Percentiles rank a stretch among this genome's conserved stretches.
These are phyloP conservation scores for Gila robusta DNA, from an alignment of 2,797 vertebrate species.

Conservation along the genomic window DNA sequence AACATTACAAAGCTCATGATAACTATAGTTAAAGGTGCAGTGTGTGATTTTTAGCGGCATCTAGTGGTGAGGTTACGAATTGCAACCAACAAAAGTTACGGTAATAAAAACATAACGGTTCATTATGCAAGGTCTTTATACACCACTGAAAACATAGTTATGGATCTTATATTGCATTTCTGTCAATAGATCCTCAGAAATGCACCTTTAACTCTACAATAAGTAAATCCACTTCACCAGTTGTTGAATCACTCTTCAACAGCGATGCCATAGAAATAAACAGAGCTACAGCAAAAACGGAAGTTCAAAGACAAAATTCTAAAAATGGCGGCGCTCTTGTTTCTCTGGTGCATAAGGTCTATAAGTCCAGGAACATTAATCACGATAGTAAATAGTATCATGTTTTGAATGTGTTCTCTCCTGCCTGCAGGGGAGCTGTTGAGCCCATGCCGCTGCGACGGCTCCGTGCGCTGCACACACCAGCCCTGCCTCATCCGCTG, in stretches of 20 bases:
- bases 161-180: no score
- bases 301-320: no score
- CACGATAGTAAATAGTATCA: not conserved
- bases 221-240: not conserved
- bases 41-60: no score
- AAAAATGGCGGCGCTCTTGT: not conserved
- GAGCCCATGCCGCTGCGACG: slow-evolving; percentile 84
- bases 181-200: no score
- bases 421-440: slow-evolving; percentile 77
- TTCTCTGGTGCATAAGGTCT: not conserved
- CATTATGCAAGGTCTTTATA: no score
- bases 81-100: no score
- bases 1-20: not conserved
- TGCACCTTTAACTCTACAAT: not conserved
- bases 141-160: no score
- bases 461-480: slow-evolving; percentile 85
- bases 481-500: slow-evolving; percentile 87
- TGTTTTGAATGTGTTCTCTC: not conserved
- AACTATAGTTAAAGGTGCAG: not conserved
- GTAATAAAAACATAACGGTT: no score
- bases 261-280: not conserved
- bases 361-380: no score
- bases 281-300: no score
- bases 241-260: not conserved
- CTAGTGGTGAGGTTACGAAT: no score